These are phyloP conservation scores for Acronicta aceris DNA, from an alignment of 2,888 invertebrate species.

Conservation along the genomic window DNA sequence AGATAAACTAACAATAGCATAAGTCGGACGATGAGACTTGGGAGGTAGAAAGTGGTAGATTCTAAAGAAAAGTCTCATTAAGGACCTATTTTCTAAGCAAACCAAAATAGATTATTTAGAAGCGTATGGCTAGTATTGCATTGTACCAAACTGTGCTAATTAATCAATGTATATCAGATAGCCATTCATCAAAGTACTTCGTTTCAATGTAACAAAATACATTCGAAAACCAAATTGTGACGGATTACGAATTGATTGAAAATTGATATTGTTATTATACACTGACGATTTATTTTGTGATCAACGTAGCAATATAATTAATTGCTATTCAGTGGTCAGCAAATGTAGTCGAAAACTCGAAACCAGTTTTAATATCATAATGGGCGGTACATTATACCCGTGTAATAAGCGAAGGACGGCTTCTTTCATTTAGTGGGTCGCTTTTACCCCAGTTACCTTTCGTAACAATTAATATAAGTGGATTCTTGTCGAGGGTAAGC, in stretches of 20 bases:
- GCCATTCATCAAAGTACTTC: constrained; percentile 33
- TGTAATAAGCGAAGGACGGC: constrained; percentile 41
- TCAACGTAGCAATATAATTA: constrained; percentile 33
- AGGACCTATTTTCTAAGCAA: not conserved
- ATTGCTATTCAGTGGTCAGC: constrained; percentile 27
- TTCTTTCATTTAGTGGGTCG: constrained; percentile 57
- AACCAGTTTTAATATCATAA: constrained; percentile 46
- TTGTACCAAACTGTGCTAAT: not conserved
- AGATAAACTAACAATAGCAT: too few species aligned
- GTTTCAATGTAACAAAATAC: constrained; percentile 38
- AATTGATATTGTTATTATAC: constrained; percentile 36
- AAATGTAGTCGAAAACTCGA: constrained; percentile 13
- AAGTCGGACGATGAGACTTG: too few species aligned
- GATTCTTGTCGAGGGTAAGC: constrained; percentile 50
- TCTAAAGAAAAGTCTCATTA: too few species aligned
- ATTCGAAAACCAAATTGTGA: constrained; percentile 29
- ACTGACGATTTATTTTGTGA: constrained; percentile 36
- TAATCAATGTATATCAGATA: constrained; percentile 39
- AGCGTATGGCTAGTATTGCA: not conserved
- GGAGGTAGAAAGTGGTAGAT: too few species aligned
- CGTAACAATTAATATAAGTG: constrained; percentile 66
- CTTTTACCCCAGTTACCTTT: constrained; percentile 63
- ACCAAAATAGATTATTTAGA: not conserved
- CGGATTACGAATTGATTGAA: constrained; percentile 48
- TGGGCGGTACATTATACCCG: constrained; percentile 33